phyloP scores from a whole-genome alignment of 37 sponge, comb jelly and placozoan genomes.

The Beroe ovata region DNA sequence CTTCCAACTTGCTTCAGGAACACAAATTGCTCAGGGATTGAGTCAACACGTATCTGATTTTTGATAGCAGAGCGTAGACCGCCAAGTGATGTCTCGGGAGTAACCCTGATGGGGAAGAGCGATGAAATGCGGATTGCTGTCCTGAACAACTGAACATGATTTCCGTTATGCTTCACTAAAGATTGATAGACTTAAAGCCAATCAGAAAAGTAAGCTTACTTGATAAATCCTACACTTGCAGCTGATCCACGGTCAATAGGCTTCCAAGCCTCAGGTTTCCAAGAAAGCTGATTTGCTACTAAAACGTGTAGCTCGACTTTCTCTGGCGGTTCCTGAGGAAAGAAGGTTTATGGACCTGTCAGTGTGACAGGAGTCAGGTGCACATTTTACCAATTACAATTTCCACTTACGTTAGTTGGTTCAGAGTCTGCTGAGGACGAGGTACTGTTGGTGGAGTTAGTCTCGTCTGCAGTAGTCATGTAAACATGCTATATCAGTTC shows the following conservation, averaged over 20 bases:
- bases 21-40: conserved; percentile 15
- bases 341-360: too few relatives aligned
- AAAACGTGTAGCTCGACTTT: conserved; percentile 46
- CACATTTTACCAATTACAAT: too few relatives aligned
- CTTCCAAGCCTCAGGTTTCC: conserved; percentile 40
- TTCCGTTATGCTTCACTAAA: too few relatives aligned
- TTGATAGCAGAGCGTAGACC: not conserved
- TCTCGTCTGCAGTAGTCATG: not conserved
- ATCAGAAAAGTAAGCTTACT: too few relatives aligned
- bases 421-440: not conserved
- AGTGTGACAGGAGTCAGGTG: too few relatives aligned
- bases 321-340: not conserved
- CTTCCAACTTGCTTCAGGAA: conserved; percentile 1
- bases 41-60: not conserved
- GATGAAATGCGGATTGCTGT: too few relatives aligned
- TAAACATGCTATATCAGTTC: not conserved
- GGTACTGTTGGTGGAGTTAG: not conserved
- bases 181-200: too few relatives aligned
- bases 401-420: not conserved
- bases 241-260: conserved; percentile 15
- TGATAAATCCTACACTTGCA: conserved; percentile 30
- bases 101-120: not conserved
- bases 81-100: not conserved
- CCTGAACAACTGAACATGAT: too few relatives aligned
- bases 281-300: conserved; percentile 26